Evolutionary conservation across 2,888 invertebrate genomes (phyloP), one percentile per base, ranked within the genome.

Genomic region (Drosophila kokeensis): DNA sequence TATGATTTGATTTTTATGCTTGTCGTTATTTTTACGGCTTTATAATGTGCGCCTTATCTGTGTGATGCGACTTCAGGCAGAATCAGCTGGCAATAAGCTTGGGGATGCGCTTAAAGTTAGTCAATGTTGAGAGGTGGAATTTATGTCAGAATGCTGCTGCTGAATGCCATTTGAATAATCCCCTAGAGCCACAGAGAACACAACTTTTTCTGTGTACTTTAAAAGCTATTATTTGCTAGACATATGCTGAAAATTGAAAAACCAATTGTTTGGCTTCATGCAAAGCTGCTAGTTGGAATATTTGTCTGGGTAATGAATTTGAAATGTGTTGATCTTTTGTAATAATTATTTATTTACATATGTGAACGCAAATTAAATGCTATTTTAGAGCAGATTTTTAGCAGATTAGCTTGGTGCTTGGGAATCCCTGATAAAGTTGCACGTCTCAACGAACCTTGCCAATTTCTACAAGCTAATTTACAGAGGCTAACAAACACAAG

Each of bases 1-100:
- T 83, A 76, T 78, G 86, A 73, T 81, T 83, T 79, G 64, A 79
- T 76, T 81, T 81, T 81, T 81, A 67, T 83, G 83, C 69, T 45
- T 69, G 79, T 76, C 76, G 69, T 79, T 59, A 64, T 61, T 85
- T 83, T 83, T 83, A 85, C 79, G 76, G 59, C 69, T 76, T 76
- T 79, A 69, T 76, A 83, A 82, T 80, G 64, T 67, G 60, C 36
- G 59, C 32, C 62, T 72, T 75, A 75, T 77, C 73, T 57, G 21
- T 34, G 55, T 27, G 32, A 30, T n/a, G 38, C 36, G 21, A 60
- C 15, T 55, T 50, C 27, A 15, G 45, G 48, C 69, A 21, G 21
- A 54, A 62, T 49, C 57, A 69, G 48, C 48, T 66, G 65, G 21
- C 57, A 27, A 54, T 74, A 64, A 61, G 61, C 30, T 48, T 24